Conservation (phyloP, 2,113 vertebrate genomes). For the Neomonachus schauinslandi region DNA sequence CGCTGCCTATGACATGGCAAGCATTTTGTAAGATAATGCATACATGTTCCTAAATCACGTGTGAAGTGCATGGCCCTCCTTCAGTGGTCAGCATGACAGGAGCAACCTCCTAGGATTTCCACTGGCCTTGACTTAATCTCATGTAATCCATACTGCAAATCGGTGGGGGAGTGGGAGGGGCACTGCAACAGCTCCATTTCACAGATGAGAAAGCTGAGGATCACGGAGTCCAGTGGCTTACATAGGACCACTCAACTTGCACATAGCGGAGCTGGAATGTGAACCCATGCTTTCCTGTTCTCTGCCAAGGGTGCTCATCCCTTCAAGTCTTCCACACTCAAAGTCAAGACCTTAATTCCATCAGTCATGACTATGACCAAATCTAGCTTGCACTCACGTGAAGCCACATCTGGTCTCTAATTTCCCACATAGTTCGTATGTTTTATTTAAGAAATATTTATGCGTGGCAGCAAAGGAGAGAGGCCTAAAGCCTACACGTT, state of each 20-base stretch:
- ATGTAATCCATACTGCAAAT: not conserved
- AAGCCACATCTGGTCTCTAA: not conserved
- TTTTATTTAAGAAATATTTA: not conserved
- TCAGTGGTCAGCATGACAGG: not conserved
- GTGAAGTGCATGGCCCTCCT: accelerated
- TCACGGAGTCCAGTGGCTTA: too few species aligned
- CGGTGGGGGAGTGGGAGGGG: not conserved
- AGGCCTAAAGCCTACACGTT: not conserved
- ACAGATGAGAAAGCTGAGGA: not conserved
- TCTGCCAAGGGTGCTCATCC: not conserved
- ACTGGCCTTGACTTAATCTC: not conserved
- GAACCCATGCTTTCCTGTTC: not conserved
- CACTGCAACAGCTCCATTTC: not conserved
- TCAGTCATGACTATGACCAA: not conserved
- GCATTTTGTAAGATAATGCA: not conserved
- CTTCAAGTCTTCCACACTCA: not conserved
- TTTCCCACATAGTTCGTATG: not conserved
- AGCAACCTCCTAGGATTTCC: not conserved
- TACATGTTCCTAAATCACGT: not conserved
- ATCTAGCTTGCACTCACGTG: not conserved
- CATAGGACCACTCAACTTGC: not conserved
- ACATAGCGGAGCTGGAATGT: not conserved
- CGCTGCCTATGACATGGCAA: accelerated
- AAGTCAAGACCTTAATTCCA: not conserved
- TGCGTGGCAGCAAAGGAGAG: too few species aligned